Evolutionary conservation across 2,113 vertebrate species (phyloP).

Genomic region (Suricata suricatta): DNA sequence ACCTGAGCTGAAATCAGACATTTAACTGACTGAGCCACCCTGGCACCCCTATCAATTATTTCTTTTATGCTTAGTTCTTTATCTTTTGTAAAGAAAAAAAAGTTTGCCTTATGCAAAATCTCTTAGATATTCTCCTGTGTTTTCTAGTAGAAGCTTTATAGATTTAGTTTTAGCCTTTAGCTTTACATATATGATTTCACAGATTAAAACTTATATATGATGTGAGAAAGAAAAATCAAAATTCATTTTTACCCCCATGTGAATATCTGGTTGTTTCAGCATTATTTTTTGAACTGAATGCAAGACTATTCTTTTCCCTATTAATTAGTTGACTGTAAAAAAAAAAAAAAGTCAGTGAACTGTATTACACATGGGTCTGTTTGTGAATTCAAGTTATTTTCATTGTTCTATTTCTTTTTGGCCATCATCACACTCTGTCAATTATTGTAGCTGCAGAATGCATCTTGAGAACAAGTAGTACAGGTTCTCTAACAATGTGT

Average conservation of each 20-base stretch:
- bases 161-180: not conserved
- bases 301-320: not conserved
- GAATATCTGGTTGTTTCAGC: not conserved
- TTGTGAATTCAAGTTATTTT: not conserved
- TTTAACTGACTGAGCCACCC: too few relatives aligned
- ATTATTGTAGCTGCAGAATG: not conserved
- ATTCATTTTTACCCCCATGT: not conserved
- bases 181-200: not conserved
- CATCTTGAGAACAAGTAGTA: not conserved
- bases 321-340: not conserved
- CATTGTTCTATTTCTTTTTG: not conserved
- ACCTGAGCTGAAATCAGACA: too few relatives aligned
- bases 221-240: not conserved
- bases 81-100: not conserved
- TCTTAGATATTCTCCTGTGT: not conserved
- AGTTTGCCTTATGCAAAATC: not conserved
- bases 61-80: not conserved
- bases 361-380: not conserved
- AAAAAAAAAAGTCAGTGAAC: too few relatives aligned
- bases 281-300: not conserved
- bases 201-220: not conserved
- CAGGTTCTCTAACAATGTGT: not conserved
- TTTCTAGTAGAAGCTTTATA: not conserved
- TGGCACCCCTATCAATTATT: not conserved
- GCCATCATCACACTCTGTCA: not conserved